Evolutionary conservation across 2,888 invertebrate genomes (phyloP).

Genomic region (Eubasilissa splendida): DNA sequence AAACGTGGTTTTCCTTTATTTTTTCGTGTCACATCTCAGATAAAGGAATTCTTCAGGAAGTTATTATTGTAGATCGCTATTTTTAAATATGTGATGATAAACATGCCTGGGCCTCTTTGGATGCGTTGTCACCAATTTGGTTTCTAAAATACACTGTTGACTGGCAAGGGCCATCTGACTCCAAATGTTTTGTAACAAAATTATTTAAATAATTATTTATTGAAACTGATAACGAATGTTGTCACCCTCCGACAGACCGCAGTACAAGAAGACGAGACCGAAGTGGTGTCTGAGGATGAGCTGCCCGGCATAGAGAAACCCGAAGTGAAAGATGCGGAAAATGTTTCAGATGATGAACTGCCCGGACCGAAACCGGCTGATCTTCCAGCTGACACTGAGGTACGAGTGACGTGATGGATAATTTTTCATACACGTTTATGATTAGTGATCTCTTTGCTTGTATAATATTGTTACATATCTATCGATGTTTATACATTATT

Average conservation of each 20-base stretch:
- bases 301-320: slow-evolving; percentile 81
- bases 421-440: too few relatives aligned
- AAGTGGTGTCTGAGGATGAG: slow-evolving; percentile 90
- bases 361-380: slow-evolving; percentile 82
- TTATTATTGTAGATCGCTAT: too few relatives aligned
- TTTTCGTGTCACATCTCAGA: too few relatives aligned
- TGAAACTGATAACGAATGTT: too few relatives aligned
- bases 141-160: slow-evolving; percentile 52
- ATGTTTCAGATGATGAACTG: slow-evolving; percentile 84
- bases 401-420: slow-evolving; percentile 59
- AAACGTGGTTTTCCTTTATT: too few relatives aligned
- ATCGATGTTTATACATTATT: neutral
- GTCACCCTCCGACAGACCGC: neutral
- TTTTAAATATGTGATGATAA: slow-evolving; percentile 50
- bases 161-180: slow-evolving; percentile 59
- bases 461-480: too few relatives aligned
- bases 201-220: neutral
- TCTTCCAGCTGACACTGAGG: slow-evolving; percentile 81
- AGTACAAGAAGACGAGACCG: slow-evolving; percentile 74
- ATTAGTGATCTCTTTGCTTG: too few relatives aligned
- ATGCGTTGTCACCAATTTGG: slow-evolving; percentile 55
- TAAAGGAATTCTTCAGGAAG: too few relatives aligned
- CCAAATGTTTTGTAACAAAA: neutral
- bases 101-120: slow-evolving; percentile 50
- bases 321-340: slow-evolving; percentile 88